These are phyloP conservation scores for Naja naja DNA, from an alignment of 2,113 vertebrate species.

Conservation along the genomic window DNA sequence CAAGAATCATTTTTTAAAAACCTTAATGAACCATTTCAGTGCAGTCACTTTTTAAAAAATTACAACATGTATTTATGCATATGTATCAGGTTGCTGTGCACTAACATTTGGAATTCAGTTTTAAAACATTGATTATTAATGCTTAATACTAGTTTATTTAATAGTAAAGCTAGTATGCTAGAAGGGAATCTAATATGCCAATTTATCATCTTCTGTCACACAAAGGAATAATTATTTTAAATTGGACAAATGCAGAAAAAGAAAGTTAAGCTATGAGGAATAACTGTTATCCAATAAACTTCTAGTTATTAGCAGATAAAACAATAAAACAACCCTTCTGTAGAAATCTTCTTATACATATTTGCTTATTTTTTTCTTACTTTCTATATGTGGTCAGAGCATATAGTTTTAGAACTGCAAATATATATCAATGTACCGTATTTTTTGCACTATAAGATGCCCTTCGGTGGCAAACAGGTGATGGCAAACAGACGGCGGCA, in stretches of 20 bases:
- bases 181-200: background rate
- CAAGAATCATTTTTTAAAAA: conserved; percentile 56
- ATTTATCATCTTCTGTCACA: background rate
- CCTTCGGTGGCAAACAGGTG: no score
- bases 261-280: background rate
- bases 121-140: conserved; percentile 58
- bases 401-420: background rate
- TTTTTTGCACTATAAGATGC: no score
- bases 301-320: background rate
- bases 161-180: background rate
- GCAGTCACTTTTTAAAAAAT: conserved; percentile 47
- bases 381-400: background rate
- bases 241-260: background rate
- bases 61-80: conserved; percentile 49
- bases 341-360: background rate
- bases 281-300: background rate
- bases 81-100: conserved; percentile 47
- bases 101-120: conserved; percentile 47
- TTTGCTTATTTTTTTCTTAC: background rate
- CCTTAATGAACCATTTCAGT: conserved; percentile 66
- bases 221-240: conserved; percentile 1
- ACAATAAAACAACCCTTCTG: background rate
- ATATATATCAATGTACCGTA: background rate
- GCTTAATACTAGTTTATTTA: conserved; percentile 37
- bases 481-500: no score